Evolutionary conservation across 2,888 invertebrate species (phyloP), one percentile per base, ranked within the genome.

Genomic region (Erebia ligea): DNA sequence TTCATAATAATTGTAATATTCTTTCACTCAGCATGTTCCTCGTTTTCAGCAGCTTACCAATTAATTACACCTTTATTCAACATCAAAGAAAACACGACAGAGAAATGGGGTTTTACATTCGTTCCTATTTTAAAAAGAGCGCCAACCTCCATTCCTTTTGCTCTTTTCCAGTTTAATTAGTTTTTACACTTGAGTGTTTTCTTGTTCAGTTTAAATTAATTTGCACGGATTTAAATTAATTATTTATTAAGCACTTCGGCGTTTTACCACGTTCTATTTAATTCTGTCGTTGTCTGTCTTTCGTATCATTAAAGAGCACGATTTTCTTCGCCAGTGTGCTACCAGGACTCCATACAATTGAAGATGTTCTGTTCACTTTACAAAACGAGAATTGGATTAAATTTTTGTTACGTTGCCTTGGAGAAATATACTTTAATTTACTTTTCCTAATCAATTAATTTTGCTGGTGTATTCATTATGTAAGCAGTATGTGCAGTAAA

Each of bases 81-180:
- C 61, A 13, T 61, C 61, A 61, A 61, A 61, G 61, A 45, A 61
- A 45, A 19, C 13, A 61, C 61, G 42, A 5, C 42, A 13, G 40
- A 42, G 61, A 42, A 61, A 61, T 61, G 61, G 45, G 61, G 61
- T 42, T 42, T 42, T 42, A 42, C 42, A 58, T 59, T 59, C 42
- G 42, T 42, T 59, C 10, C 59, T 59, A 59, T 59, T 59, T 59
- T 59, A 59, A 59, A 61, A 42, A 61, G 61, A 61, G 61, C 42
- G 61, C 40, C 19, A 61, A 17, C 10, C 42, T 59, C 42, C 42
- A 21, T 61, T 42, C 42, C 19, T 19, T 61, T 61, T 17, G 59
- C 17, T n/a, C 61, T 19, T 61, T 61, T 42, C 42, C 19, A 42
- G 17, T 61, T 19, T 61, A 61, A 61, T 61, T 45, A 61, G 61